Conservation (phyloP, 2,888 invertebrate genomes). For the Orchesellides sinensis region DNA sequence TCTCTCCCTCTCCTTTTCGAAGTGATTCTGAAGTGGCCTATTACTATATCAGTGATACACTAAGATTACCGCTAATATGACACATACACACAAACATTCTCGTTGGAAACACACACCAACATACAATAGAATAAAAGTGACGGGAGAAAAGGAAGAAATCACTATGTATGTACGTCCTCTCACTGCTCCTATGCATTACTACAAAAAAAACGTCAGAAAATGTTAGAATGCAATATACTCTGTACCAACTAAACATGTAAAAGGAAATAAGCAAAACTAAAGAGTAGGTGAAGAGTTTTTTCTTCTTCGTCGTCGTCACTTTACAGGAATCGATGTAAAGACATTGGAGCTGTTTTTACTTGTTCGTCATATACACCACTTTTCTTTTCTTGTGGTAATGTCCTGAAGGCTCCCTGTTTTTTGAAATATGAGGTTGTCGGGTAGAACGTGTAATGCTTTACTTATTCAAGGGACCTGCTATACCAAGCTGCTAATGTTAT, state of each 20-base stretch:
- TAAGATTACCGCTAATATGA: constrained; percentile 64
- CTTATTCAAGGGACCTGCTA: constrained; percentile 36
- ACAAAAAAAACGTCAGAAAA: no score
- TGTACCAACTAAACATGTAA: no score
- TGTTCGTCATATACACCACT: not conserved
- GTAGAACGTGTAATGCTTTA: constrained; percentile 37
- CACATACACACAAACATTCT: constrained; percentile 49
- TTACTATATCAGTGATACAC: constrained; percentile 61
- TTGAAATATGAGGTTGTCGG: constrained; percentile 65
- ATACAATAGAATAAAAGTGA: constrained; percentile 17
- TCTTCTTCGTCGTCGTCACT: not conserved
- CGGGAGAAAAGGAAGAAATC: constrained; percentile 27
- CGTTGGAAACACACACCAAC: constrained; percentile 2
- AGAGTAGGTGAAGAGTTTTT: constrained; percentile 12
- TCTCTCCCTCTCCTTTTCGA: constrained; percentile 21
- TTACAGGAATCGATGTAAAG: constrained; percentile 44
- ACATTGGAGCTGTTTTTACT: constrained; percentile 23
- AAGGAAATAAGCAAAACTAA: constrained; percentile 42
- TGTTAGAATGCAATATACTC: no score
- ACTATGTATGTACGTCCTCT: constrained; percentile 45
- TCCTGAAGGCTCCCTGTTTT: constrained; percentile 61
- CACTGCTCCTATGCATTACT: not conserved
- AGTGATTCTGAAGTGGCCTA: constrained; percentile 65
- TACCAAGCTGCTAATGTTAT: constrained; percentile 51
- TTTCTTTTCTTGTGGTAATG: constrained; percentile 41